A percentile compares a stretch with the other conserved stretches of the same genome.
Evolutionary conservation across 2,797 vertebrate genomes (phyloP).

Genomic region (Myripristis murdjan): DNA sequence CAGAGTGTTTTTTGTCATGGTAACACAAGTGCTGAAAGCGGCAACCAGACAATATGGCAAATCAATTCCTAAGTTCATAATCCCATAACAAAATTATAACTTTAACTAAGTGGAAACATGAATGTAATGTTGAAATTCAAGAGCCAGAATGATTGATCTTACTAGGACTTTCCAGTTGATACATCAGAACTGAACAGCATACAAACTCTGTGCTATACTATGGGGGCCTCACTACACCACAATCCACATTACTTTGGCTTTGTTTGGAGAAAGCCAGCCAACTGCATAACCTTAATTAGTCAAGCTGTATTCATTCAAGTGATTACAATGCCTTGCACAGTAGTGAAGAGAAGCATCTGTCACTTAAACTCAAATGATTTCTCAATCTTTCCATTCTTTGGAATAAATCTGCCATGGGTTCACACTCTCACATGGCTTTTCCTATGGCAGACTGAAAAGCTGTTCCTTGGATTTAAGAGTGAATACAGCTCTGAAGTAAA

Average conservation of each 20-base stretch:
- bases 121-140: slow-evolving; percentile 53
- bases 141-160: slow-evolving; percentile 54
- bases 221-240: slow-evolving; percentile 57
- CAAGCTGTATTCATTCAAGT: slow-evolving; percentile 82
- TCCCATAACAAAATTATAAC: slow-evolving; percentile 40
- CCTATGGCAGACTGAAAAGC: slow-evolving; percentile 25
- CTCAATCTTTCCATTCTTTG: slow-evolving; percentile 67
- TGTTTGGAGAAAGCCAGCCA: slow-evolving; percentile 80
- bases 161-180: slow-evolving; percentile 48
- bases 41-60: slow-evolving; percentile 32
- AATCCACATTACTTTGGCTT: slow-evolving; percentile 72
- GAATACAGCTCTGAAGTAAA: slow-evolving; percentile 28
- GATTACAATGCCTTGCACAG: slow-evolving; percentile 77
- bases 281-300: slow-evolving; percentile 83
- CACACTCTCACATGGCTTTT: slow-evolving; percentile 21
- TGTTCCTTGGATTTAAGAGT: slow-evolving; percentile 11
- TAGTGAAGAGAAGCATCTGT: slow-evolving; percentile 81
- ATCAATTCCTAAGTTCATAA: slow-evolving; percentile 56
- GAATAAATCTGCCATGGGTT: slow-evolving; percentile 46
- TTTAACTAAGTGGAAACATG: slow-evolving; percentile 57
- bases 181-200: slow-evolving; percentile 50
- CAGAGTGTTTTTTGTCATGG: slow-evolving; percentile 41
- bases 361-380: slow-evolving; percentile 80
- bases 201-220: slow-evolving; percentile 49
- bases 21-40: slow-evolving; percentile 44